Conservation (phyloP, 1,140 invertebrate species). For the Euura saliciscinereae region DNA sequence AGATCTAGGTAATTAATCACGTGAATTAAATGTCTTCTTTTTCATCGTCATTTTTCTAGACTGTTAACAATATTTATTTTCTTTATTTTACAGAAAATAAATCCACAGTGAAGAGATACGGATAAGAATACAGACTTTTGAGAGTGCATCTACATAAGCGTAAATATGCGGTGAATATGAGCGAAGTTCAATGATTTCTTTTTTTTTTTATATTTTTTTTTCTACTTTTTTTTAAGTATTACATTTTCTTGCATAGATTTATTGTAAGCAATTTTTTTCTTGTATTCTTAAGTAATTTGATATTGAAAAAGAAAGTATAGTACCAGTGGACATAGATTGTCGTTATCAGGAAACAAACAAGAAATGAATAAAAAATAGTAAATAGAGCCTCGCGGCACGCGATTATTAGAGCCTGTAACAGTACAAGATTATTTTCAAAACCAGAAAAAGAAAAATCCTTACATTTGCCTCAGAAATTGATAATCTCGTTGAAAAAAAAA, state of each 20-base stretch:
- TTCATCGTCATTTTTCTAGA: not conserved
- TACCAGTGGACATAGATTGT: too few relatives aligned
- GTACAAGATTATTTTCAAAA: too few relatives aligned
- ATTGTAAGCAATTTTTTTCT: not conserved
- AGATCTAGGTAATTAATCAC: slow-evolving; percentile 65
- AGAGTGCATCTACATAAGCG: slow-evolving; percentile 1
- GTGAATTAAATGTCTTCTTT: slow-evolving; percentile 8
- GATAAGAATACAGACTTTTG: slow-evolving; percentile 11
- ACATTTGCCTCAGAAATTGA: too few relatives aligned
- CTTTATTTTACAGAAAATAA: slow-evolving; percentile 38
- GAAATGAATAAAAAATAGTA: too few relatives aligned
- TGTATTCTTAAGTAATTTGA: too few relatives aligned
- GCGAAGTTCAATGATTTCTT: slow-evolving; percentile 3
- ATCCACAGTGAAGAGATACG: not conserved
- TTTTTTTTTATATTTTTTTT: slow-evolving; percentile 7
- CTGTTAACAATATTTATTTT: not conserved
- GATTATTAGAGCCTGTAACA: too few relatives aligned
- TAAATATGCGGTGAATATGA: not conserved
- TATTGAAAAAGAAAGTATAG: too few relatives aligned
- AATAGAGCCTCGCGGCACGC: too few relatives aligned
- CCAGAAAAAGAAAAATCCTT: too few relatives aligned
- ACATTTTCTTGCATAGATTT: slow-evolving; percentile 41
- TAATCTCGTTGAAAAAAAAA: too few relatives aligned
- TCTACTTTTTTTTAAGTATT: not conserved
- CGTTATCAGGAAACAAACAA: too few relatives aligned